A percentile compares a stretch with the other conserved stretches of the same genome.
Evolutionary conservation across 2,888 invertebrate species (phyloP).

Genomic region (Mellilla xanthometata): DNA sequence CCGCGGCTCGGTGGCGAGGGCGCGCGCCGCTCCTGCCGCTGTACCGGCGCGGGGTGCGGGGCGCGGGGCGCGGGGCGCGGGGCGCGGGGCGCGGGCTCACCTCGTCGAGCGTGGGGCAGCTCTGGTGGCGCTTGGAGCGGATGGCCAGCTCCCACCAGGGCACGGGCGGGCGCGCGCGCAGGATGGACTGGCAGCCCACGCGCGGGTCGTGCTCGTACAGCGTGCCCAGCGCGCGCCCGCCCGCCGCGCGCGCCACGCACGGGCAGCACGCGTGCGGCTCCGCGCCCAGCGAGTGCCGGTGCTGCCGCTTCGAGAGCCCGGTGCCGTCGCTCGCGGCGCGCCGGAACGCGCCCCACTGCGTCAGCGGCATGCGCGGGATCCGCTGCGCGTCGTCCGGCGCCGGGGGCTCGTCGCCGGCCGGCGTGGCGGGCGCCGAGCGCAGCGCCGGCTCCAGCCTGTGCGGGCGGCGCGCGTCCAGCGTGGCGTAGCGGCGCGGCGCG

Average conservation of each 20-base stretch:
- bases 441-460: no score
- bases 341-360: slow-evolving; percentile 70
- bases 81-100: slow-evolving; percentile 55
- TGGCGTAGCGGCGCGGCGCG: slow-evolving; percentile 57
- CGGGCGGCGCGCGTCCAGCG: no score
- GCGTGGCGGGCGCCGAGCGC: no score
- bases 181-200: slow-evolving; percentile 85
- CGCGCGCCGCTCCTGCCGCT: no score
- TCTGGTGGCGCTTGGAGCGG: slow-evolving; percentile 89
- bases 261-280: slow-evolving; percentile 78
- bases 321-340: slow-evolving; percentile 75
- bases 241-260: slow-evolving; percentile 76
- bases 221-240: slow-evolving; percentile 74
- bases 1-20: slow-evolving; percentile 47
- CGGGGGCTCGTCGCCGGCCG: no score
- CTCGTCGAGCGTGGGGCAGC: slow-evolving; percentile 91
- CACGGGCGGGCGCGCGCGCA: slow-evolving; percentile 86
- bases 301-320: slow-evolving; percentile 71
- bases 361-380: slow-evolving; percentile 20
- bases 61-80: no score
- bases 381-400: no score
- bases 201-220: slow-evolving; percentile 84
- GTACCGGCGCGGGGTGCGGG: slow-evolving; percentile 49
- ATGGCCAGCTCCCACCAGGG: slow-evolving; percentile 96
- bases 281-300: slow-evolving; percentile 76